Conservation (phyloP, 1,140 invertebrate genomes). For the Pachyrhynchus sulphureomaculatus region DNA sequence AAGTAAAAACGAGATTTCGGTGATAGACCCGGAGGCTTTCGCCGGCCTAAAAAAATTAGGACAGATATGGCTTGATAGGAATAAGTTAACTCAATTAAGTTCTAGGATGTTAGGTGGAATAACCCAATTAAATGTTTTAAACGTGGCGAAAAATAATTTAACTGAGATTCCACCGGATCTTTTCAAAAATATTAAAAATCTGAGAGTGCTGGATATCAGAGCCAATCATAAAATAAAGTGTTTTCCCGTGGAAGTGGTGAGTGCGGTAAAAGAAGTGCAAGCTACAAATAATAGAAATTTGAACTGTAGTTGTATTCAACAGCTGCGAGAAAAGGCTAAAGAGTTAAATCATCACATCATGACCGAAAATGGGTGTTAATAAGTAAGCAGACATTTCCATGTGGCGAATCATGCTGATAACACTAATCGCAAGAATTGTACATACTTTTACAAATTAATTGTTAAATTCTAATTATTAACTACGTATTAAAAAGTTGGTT, state of each 20-base stretch:
- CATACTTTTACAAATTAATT: too few species aligned
- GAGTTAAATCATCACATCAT: neutral
- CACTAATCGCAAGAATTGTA: too few species aligned
- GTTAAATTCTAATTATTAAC: too few species aligned
- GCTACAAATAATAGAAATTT: conserved; percentile 28
- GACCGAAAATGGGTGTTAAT: neutral
- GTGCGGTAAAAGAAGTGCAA: conserved; percentile 14
- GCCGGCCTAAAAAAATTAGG: conserved; percentile 33
- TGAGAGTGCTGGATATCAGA: conserved; percentile 26
- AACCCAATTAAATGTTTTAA: conserved; percentile 31
- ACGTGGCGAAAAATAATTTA: conserved; percentile 39
- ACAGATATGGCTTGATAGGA: conserved; percentile 41
- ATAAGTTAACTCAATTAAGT: conserved; percentile 35
- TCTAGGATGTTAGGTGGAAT: conserved; percentile 30
- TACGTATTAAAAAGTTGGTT: too few species aligned
- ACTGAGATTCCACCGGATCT: conserved; percentile 16
- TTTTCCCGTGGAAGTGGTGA: conserved; percentile 30
- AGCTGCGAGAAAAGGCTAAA: neutral
- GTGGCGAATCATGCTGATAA: too few species aligned
- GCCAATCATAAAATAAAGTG: conserved; percentile 34
- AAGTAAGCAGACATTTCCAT: too few species aligned
- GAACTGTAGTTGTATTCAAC: conserved; percentile 30
- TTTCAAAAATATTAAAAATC: conserved; percentile 17
- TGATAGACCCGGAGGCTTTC: conserved; percentile 38
- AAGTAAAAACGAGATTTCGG: conserved; percentile 42